A percentile compares a stretch with the other conserved stretches of the same genome.
phyloP scores from a whole-genome alignment of 2,888 invertebrate species.

The Galerucella pusilla region DNA sequence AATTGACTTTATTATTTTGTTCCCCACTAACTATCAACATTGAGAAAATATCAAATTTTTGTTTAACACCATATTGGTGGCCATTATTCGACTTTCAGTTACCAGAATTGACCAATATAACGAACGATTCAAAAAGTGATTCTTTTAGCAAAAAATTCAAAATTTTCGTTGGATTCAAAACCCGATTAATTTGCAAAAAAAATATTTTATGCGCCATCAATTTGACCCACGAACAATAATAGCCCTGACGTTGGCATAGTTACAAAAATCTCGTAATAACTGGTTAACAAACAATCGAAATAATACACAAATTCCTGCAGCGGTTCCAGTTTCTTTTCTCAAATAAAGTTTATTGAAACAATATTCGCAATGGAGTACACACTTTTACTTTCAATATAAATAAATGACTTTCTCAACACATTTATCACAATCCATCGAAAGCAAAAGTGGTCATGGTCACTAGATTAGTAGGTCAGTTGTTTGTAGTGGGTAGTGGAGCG shows the following conservation, averaged over 20 bases:
- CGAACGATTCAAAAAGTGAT: too few relatives aligned
- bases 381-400: conserved; percentile 32
- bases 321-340: neutral
- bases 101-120: too few relatives aligned
- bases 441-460: conserved; percentile 69
- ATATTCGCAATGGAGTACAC: neutral
- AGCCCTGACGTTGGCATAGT: neutral
- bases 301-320: neutral
- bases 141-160: too few relatives aligned
- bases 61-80: too few relatives aligned
- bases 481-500: neutral
- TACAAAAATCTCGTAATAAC: neutral
- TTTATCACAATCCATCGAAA: conserved; percentile 51
- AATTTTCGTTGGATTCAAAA: too few relatives aligned
- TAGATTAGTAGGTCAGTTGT: conserved; percentile 70
- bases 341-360: neutral
- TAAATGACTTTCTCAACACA: conserved; percentile 54
- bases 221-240: too few relatives aligned
- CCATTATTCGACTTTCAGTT: too few relatives aligned
- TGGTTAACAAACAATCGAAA: neutral
- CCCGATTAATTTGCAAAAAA: too few relatives aligned
- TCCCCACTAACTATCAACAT: too few relatives aligned
- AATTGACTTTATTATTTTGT: too few relatives aligned
- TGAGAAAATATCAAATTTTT: too few relatives aligned
- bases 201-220: too few relatives aligned